Evolutionary conservation across 2,888 invertebrate species (phyloP), one percentile per base, ranked within the genome.

Genomic region (Acleris literana): DNA sequence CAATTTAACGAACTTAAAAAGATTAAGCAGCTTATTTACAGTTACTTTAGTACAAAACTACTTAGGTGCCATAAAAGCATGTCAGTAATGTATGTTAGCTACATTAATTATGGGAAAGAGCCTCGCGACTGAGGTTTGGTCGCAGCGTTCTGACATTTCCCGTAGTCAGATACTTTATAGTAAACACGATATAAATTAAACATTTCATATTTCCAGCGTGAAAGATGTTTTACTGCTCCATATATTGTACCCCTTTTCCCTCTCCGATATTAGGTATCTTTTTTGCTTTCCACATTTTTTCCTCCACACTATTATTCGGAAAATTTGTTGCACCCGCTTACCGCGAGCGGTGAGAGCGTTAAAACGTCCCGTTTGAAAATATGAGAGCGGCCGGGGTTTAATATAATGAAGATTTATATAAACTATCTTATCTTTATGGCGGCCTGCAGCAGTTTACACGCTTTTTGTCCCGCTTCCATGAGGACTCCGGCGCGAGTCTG

Each of bases 331-430:
- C 84, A 82, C 76, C 81, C 84, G 84, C 83, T 86, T 84, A 85
- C 84, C 83, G 81, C 84, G 82, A 84, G 81, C 83, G 81, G 81
- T 83, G 81, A 82, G 80, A 83, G 77, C 86, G 83, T 85, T 87
- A 85, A 86, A 85, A 81, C 82, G 82, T 84, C 84, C 79, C 76
- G 80, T 79, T 83, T 81, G 76, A 82, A 87, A 87, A 87, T 88
- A 90, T 86, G 85, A 86, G 83, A 80, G 78, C 82, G 76, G 77
- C 76, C 75, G 73, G 74, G 84, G 80, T 82, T 85, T 84, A 83
- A 78, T 75, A 78, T 86, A 88, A 89, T 86, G 83, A 88, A 87
- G 86, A 90, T 88, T 88, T 88, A 89, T 86, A 83, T 73, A 72
- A 74, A 76, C 73, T 82, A 80, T 83, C 84, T 84, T 84, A 82